Evolutionary conservation across 2,797 vertebrate species (phyloP).

Genomic region (Adrianichthys oophorus): DNA sequence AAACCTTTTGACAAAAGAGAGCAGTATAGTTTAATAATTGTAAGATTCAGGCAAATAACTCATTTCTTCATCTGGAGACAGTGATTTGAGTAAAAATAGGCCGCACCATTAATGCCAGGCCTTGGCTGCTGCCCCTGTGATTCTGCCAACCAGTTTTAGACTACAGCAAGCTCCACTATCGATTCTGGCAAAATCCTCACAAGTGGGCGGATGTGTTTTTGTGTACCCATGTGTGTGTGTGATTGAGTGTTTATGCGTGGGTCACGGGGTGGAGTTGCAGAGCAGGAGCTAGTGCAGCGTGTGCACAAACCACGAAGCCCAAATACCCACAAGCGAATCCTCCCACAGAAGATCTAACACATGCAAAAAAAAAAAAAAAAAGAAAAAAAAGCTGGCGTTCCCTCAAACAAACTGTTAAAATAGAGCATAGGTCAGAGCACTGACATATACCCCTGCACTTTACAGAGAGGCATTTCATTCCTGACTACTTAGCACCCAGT

Average conservation of each 20-base stretch:
- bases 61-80: constrained; percentile 7
- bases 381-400: constrained; percentile 33
- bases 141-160: constrained; percentile 61
- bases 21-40: no score
- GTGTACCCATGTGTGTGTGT: constrained; percentile 18
- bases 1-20: no score
- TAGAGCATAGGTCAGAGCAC: constrained; percentile 30
- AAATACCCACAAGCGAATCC: constrained; percentile 50
- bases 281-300: constrained; percentile 22
- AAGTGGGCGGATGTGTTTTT: constrained; percentile 61
- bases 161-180: constrained; percentile 70
- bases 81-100: constrained; percentile 39
- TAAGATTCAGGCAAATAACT: background rate
- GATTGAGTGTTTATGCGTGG: constrained; percentile 32
- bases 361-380: constrained; percentile 8
- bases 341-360: constrained; percentile 40
- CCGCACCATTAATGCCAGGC: constrained; percentile 36
- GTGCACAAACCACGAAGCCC: constrained; percentile 36
- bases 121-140: constrained; percentile 56
- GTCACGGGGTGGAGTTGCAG: constrained; percentile 56
- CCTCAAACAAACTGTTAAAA: constrained; percentile 40
- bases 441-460: constrained; percentile 20
- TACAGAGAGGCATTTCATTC: constrained; percentile 30
- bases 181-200: constrained; percentile 74
- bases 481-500: constrained; percentile 11